Conservation (phyloP, 2,888 invertebrate genomes). For the Gortyna flavago region DNA sequence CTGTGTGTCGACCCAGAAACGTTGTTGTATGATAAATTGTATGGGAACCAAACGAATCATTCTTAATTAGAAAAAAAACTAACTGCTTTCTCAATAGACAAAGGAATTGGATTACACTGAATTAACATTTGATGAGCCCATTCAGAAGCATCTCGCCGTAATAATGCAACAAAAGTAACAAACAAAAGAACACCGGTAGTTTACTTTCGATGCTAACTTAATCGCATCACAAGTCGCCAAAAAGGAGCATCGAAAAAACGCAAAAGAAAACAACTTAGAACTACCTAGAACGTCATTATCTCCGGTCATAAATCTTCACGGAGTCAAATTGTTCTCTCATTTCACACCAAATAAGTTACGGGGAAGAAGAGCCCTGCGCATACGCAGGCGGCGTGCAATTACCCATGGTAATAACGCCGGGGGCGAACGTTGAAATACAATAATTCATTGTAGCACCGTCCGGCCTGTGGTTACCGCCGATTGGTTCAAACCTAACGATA, state of each 20-base stretch:
- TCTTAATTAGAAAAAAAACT: conserved; percentile 53
- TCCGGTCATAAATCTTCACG: conserved; percentile 81
- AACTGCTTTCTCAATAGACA: conserved; percentile 48
- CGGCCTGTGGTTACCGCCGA: conserved; percentile 62
- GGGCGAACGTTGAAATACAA: conserved; percentile 63
- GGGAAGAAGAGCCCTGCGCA: conserved; percentile 71
- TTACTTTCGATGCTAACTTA: conserved; percentile 19
- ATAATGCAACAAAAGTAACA: conserved; percentile 5
- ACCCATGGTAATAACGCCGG: conserved; percentile 77
- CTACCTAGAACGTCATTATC: conserved; percentile 78
- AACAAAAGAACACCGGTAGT: conserved; percentile 35
- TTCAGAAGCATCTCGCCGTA: background rate
- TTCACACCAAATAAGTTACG: conserved; percentile 88
- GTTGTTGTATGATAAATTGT: conserved; percentile 56
- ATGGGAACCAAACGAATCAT: conserved; percentile 54
- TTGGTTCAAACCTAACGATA: conserved; percentile 63
- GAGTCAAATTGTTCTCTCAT: conserved; percentile 86
- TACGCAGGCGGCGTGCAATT: conserved; percentile 75
- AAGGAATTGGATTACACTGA: conserved; percentile 51
- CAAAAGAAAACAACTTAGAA: conserved; percentile 66
- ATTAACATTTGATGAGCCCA: conserved; percentile 44
- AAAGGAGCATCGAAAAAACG: conserved; percentile 20
- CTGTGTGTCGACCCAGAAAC: conserved; percentile 51
- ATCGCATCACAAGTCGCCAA: conserved; percentile 27
- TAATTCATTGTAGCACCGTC: conserved; percentile 67